Evolutionary conservation across 2,797 vertebrate species (phyloP).

Genomic region (Menidia menidia): DNA sequence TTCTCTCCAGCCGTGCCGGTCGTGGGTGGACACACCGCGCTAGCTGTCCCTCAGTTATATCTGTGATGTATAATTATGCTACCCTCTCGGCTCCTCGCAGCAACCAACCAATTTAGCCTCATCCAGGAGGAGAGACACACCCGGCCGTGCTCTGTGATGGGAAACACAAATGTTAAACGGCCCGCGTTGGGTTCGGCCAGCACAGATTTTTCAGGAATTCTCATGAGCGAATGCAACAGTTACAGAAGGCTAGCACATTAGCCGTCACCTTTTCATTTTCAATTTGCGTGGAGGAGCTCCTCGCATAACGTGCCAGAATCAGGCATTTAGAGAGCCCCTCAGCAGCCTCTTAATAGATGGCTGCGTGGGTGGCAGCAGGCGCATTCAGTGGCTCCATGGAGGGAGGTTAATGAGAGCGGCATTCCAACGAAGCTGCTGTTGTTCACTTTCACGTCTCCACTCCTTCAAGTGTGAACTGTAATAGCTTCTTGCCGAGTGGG

Average conservation of each 20-base stretch:
- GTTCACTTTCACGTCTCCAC: conserved; percentile 74
- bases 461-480: conserved; percentile 74
- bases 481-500: conserved; percentile 76
- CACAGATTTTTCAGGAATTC: conserved; percentile 13
- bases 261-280: conserved; percentile 61
- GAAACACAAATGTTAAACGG: conserved; percentile 26
- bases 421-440: conserved; percentile 67
- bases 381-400: conserved; percentile 71
- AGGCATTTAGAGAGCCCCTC: conserved; percentile 67
- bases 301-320: conserved; percentile 40
- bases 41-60: conserved; percentile 69
- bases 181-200: conserved; percentile 20
- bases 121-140: conserved; percentile 72
- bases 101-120: conserved; percentile 69
- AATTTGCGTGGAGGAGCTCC: conserved; percentile 49
- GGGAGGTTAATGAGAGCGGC: conserved; percentile 80
- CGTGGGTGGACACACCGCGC: conserved; percentile 70
- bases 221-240: conserved; percentile 23
- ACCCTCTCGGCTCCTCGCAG: conserved; percentile 55
- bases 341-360: conserved; percentile 69
- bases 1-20: conserved; percentile 40
- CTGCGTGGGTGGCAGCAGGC: conserved; percentile 75
- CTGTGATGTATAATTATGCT: conserved; percentile 75
- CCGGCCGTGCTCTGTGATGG: conserved; percentile 72
- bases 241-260: conserved; percentile 42